Conservation (phyloP, 2,797 vertebrate species). For the Gambelia wislizenii region DNA sequence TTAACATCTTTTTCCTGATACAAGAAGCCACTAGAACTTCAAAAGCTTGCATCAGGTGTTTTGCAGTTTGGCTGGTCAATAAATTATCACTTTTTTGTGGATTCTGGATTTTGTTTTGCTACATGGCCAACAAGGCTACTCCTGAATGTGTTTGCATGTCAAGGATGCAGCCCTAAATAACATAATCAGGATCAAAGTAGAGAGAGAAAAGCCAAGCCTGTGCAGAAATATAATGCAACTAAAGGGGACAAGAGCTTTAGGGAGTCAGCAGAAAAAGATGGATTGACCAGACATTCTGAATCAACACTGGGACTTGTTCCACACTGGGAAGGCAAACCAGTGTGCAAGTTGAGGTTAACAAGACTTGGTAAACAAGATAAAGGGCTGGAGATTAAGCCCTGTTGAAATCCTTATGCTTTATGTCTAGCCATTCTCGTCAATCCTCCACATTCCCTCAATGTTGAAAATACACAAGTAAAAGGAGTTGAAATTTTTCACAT, state of each 20-base stretch:
- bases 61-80: too few species aligned
- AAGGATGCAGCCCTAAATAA: neutral
- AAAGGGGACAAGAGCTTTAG: neutral
- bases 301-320: too few species aligned
- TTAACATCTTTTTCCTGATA: too few species aligned
- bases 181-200: neutral
- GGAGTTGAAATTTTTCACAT: neutral
- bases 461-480: neutral
- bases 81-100: too few species aligned
- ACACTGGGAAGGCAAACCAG: neutral
- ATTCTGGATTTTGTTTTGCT: too few species aligned
- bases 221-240: neutral
- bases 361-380: neutral
- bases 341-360: too few species aligned
- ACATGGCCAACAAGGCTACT: too few species aligned
- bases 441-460: neutral
- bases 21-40: too few species aligned
- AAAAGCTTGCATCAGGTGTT: too few species aligned
- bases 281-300: neutral
- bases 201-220: neutral
- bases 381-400: neutral
- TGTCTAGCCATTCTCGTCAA: slow-evolving; percentile 18
- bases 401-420: neutral
- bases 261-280: too few species aligned
- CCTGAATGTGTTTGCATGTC: too few species aligned